Base-by-base conservation (phyloP, 2,113 vertebrate genomes). In the Ciconia boyciana region DNA sequence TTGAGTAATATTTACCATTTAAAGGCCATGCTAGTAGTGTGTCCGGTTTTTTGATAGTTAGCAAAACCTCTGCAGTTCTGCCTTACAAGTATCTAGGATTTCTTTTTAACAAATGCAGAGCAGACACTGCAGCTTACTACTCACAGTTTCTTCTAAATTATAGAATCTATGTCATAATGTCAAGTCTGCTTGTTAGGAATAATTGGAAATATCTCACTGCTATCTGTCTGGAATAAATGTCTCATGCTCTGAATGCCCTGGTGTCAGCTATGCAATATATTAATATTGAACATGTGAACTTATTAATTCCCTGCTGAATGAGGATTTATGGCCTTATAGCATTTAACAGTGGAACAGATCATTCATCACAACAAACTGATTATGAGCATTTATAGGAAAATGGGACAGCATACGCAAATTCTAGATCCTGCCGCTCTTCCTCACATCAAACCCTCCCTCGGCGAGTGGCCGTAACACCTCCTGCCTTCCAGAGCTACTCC, bases 111-210 rank as follows among this genome's bases (percentile, higher is more conserved):
- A 65, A 91, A 76, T 43, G 34, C 9, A 55, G 61, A 89, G 72
- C n/a, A 89, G 61, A 69, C 1, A 2, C 31, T 46, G 46, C 44
- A 82, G 34, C 25, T 81, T 93, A 46, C 41, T 68, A 72, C 51
- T 77, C 41, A 65, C 1, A 0, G 8, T 69, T 91, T 85, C 77
- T 87, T 84, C 58, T 93, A 77, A 93, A 93, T 94, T 83, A 89
- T 36, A 69, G 74, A 91, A 93, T 70, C 43, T 82, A 34, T 94
- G 62, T 85, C 65, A 94, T 83, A 46, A 89, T 60, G 80, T 95
- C 90, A 93, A 87, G 34, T 87, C 69, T 89, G 28, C 65, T 87
- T 94, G 55, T 90, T 84, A 92, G 80, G 25, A 91, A 79, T 89
- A 93, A 94, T 90, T 52, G 58, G 77, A 95, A 96, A 74, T 74